Conservation (phyloP, 2,888 invertebrate species). For the Netelia melanura region DNA sequence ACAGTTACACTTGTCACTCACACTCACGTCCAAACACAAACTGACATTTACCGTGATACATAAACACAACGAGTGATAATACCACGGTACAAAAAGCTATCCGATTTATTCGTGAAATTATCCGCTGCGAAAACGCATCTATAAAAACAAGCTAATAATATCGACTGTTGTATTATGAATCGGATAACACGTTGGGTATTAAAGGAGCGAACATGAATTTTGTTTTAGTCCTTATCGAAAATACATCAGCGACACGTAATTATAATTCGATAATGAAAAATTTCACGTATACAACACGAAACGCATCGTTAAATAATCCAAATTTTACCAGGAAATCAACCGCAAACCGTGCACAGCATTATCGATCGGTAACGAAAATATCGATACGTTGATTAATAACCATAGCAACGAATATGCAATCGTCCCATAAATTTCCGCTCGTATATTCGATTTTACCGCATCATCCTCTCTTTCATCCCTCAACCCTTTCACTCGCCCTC, state of each 20-base stretch:
- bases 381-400: background rate
- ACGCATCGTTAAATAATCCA: background rate
- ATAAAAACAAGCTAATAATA: no score
- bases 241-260: background rate
- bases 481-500: constrained; percentile 25
- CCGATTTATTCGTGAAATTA: no score
- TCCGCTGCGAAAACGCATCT: no score
- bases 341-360: no score
- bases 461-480: constrained; percentile 42
- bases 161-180: no score
- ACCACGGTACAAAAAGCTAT: no score
- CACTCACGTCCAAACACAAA: no score
- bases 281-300: background rate
- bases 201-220: background rate
- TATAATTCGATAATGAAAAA: background rate
- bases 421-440: constrained; percentile 29
- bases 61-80: no score
- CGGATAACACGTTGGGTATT: background rate
- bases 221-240: background rate
- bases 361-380: no score
- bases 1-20: no score
- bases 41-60: no score
- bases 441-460: constrained; percentile 46
- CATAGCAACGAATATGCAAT: background rate
- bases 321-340: background rate